These are phyloP conservation scores for Drosophila bocqueti DNA, from an alignment of 1,140 invertebrate species.

Conservation along the genomic window DNA sequence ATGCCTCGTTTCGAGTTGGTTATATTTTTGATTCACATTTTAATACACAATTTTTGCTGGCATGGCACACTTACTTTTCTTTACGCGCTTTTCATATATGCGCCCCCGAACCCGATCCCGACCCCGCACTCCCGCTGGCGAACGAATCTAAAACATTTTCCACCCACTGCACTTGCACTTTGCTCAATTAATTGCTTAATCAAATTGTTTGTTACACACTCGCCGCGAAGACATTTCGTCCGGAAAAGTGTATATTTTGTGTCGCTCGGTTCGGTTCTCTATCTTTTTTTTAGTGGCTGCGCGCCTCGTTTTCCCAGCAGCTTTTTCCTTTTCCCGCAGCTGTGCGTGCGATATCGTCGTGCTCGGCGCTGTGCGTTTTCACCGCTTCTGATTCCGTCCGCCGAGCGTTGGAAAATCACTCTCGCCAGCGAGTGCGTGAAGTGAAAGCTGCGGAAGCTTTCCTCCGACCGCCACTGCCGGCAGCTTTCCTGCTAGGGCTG, in stretches of 20 bases:
- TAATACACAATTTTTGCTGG: conserved; percentile 71
- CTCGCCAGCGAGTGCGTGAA: conserved; percentile 36
- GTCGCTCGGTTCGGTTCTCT: conserved; percentile 47
- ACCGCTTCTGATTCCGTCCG: conserved; percentile 61
- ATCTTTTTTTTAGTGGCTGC: conserved; percentile 35
- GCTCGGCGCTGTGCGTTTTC: conserved; percentile 70
- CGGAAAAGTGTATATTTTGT: conserved; percentile 53
- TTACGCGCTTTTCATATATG: conserved; percentile 75
- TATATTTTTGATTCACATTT: conserved; percentile 74
- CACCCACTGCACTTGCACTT: conserved; percentile 82
- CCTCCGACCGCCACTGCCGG: conserved; percentile 14
- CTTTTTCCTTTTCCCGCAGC: conserved; percentile 66
- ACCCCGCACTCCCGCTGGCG: conserved; percentile 17
- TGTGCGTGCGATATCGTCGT: conserved; percentile 58
- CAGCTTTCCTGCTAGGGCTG: conserved; percentile 63
- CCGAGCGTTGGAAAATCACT: conserved; percentile 66
- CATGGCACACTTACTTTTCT: conserved; percentile 78
- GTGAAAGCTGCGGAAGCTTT: conserved; percentile 49
- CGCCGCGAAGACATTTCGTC: conserved; percentile 70
- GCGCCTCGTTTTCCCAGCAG: conserved; percentile 46
- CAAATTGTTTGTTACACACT: conserved; percentile 70
- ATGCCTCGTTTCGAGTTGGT: conserved; percentile 74
- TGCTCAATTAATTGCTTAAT: conserved; percentile 81
- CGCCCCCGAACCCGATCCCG: conserved; percentile 34
- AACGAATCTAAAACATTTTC: conserved; percentile 72